Conservation (phyloP, 1,140 invertebrate species). For the Apis cerana region DNA sequence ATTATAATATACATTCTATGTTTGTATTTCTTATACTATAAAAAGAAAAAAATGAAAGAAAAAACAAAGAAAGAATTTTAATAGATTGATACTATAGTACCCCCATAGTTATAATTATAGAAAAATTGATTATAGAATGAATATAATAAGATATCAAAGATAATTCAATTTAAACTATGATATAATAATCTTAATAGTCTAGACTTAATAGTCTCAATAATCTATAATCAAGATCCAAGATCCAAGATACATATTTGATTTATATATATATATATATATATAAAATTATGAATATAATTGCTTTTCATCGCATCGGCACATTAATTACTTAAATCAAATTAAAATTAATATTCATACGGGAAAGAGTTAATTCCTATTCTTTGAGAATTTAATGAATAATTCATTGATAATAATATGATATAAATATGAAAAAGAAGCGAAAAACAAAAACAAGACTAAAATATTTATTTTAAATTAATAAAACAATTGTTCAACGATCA, state of each 20-base stretch:
- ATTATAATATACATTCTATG: too few species aligned
- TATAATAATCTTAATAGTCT: too few species aligned
- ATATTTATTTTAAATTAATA: slow-evolving; percentile 8
- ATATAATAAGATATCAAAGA: too few species aligned
- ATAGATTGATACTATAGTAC: too few species aligned
- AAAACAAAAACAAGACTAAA: slow-evolving; percentile 1
- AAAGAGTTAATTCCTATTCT: background rate
- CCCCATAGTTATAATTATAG: too few species aligned
- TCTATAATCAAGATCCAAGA: slow-evolving; percentile 29
- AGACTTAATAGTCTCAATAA: too few species aligned
- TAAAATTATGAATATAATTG: slow-evolving; percentile 30
- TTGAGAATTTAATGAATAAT: background rate
- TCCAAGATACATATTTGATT: background rate
- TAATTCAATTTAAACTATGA: too few species aligned
- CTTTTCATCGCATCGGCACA: background rate
- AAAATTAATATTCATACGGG: background rate
- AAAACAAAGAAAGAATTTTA: too few species aligned
- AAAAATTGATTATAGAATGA: too few species aligned
- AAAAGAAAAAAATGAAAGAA: too few species aligned
- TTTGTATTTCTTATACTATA: too few species aligned
- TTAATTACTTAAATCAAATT: slow-evolving; percentile 3
- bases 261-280: background rate
- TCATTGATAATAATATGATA: background rate
- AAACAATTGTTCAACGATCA: background rate
- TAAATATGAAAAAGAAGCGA: background rate